These are phyloP conservation scores for Autographa pulchrina DNA, from an alignment of 2,888 invertebrate species.

Conservation along the genomic window DNA sequence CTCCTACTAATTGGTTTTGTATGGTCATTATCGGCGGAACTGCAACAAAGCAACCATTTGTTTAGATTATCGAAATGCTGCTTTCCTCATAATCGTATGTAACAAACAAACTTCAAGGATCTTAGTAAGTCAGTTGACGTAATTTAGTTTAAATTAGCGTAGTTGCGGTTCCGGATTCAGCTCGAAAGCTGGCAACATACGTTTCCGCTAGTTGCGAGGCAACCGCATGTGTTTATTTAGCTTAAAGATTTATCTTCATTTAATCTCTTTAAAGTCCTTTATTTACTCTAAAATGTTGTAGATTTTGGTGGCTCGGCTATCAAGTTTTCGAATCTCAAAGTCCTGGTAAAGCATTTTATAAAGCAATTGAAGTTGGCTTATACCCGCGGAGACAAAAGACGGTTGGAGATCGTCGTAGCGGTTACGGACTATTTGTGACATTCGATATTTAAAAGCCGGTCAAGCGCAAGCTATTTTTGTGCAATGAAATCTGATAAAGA, in stretches of 20 bases:
- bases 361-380: conserved; percentile 49
- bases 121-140: conserved; percentile 41
- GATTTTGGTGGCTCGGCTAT: conserved; percentile 46
- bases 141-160: conserved; percentile 58
- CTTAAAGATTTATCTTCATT: conserved; percentile 51
- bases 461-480: conserved; percentile 7
- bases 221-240: conserved; percentile 42
- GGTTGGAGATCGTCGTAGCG: conserved; percentile 24
- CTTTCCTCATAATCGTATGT: conserved; percentile 5
- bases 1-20: conserved; percentile 93
- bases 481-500: background rate
- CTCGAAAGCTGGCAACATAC: conserved; percentile 53
- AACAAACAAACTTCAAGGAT: conserved; percentile 31
- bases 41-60: conserved; percentile 76
- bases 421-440: conserved; percentile 30
- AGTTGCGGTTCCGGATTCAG: conserved; percentile 51
- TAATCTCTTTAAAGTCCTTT: conserved; percentile 50
- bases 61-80: conserved; percentile 24
- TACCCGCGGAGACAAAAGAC: conserved; percentile 41
- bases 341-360: conserved; percentile 43
- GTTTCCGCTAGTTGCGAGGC: conserved; percentile 51
- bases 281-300: conserved; percentile 42
- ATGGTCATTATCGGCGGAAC: conserved; percentile 95
- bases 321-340: conserved; percentile 51
- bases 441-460: conserved; percentile 26